These are phyloP conservation scores for Margarornis squamiger DNA, from an alignment of 2,797 vertebrate genomes.

Conservation along the genomic window DNA sequence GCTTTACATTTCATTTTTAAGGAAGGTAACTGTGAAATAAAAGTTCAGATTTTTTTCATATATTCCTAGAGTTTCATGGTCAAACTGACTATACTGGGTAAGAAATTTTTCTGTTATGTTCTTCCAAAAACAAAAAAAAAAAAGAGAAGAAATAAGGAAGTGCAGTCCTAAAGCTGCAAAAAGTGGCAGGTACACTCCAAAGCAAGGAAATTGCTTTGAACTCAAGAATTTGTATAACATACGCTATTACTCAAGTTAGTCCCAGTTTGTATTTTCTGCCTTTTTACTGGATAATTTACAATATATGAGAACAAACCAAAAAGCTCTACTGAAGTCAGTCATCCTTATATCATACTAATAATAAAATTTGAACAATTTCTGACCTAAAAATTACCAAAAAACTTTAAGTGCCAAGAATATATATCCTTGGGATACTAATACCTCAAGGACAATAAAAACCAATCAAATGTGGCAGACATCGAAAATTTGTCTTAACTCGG, in stretches of 20 bases:
- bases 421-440: not conserved
- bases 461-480: not conserved
- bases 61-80: not conserved
- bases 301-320: not conserved
- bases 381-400: not conserved
- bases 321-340: not conserved
- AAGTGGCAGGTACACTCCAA: not conserved
- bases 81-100: not conserved
- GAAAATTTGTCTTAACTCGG: not conserved
- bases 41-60: not conserved
- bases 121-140: not conserved
- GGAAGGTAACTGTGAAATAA: not conserved
- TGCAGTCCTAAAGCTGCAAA: not conserved
- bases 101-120: not conserved
- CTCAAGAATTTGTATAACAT: not conserved
- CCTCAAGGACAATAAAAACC: not conserved
- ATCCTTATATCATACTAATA: not conserved
- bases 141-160: not conserved
- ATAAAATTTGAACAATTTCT: not conserved
- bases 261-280: not conserved
- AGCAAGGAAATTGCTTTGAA: not conserved
- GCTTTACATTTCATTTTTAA: not conserved
- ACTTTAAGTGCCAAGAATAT: not conserved
- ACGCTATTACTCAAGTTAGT: not conserved
- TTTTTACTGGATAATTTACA: not conserved